Percentiles rank a stretch among this genome's conserved stretches.
phyloP scores from a whole-genome alignment of 2,888 invertebrate genomes.

The Ametastegia equiseti region DNA sequence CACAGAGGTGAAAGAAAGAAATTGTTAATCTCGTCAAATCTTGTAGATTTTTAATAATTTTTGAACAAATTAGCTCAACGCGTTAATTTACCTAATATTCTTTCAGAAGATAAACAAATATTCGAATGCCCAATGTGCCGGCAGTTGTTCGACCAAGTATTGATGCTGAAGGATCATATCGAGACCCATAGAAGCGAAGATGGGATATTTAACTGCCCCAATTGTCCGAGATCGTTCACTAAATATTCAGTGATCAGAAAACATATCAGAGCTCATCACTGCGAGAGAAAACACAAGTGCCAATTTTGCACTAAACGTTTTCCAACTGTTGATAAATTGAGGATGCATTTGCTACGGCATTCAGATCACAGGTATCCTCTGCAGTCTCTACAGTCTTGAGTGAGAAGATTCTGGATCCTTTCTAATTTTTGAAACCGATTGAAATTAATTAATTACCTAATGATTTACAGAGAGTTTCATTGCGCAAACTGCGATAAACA shows the following conservation, averaged over 20 bases:
- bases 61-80: too few relatives aligned
- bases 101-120: constrained; percentile 78
- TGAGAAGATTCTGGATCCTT: background rate
- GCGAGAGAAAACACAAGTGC: constrained; percentile 83
- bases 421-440: too few relatives aligned
- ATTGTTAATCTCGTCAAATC: constrained; percentile 50
- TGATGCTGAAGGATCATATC: constrained; percentile 83
- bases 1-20: constrained; percentile 77
- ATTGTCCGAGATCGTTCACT: constrained; percentile 81
- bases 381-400: too few relatives aligned
- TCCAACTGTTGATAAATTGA: constrained; percentile 84
- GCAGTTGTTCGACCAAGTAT: constrained; percentile 82
- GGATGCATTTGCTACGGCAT: constrained; percentile 82
- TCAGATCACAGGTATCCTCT: constrained; percentile 76
- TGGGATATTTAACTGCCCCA: constrained; percentile 83
- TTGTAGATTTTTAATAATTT: too few relatives aligned
- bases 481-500: constrained; percentile 88
- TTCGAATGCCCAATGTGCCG: constrained; percentile 87
- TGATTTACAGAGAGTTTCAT: constrained; percentile 81
- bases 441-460: too few relatives aligned
- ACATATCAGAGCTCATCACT: constrained; percentile 86
- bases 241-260: constrained; percentile 85
- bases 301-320: constrained; percentile 84
- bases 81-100: constrained; percentile 49
- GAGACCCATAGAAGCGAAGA: constrained; percentile 80